Evolutionary conservation across 2,888 invertebrate species (phyloP), one percentile per base, ranked within the genome.

Genomic region (Tiphia femorata): DNA sequence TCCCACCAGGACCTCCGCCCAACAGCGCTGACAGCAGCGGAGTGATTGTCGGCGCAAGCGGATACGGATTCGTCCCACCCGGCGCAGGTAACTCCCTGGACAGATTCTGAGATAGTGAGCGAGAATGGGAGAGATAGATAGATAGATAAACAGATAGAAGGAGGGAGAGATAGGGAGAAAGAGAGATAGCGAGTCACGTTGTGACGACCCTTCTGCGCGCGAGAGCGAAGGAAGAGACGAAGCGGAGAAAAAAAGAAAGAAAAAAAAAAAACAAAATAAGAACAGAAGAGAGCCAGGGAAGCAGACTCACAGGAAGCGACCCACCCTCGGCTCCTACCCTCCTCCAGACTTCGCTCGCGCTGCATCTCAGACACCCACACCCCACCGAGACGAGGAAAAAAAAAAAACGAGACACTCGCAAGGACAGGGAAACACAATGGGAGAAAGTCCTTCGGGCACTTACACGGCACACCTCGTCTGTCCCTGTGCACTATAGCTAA

Each of bases 51-150:
- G 94, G 94, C 55, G 94, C 93, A 56, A 93, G 93, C 43, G 94
- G 94, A 67, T 94, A 89, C 81, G 94, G 94, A 69, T 94, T 94
- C 83, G 93, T 94, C 59, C 93, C 93, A 62, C 92, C 93, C 75
- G 87, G 87, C 84, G 83, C 86, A 89, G 89, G 90, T 90, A 89
- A 88, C 83, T 75, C 83, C 83, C 79, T 85, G 50, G 63, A 83
- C 78, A 78, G 72, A 76, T 73, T 69, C 66, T 72, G 65, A 75
- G 54, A 51, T 30, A n/a, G n/a, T n/a, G n/a, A 20, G 16, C 58
- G 46, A 44, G 16, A 16, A 1, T 8, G 14, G 14, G 30, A 30
- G 30, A 30, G 10, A n/a, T n/a, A n/a, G n/a, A n/a, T n/a, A n/a
- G n/a, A n/a, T n/a, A n/a, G n/a, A n/a, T n/a, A n/a, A n/a, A n/a